These are phyloP conservation scores for Pecten maximus DNA, from an alignment of 2,888 invertebrate species.

Conservation along the genomic window DNA sequence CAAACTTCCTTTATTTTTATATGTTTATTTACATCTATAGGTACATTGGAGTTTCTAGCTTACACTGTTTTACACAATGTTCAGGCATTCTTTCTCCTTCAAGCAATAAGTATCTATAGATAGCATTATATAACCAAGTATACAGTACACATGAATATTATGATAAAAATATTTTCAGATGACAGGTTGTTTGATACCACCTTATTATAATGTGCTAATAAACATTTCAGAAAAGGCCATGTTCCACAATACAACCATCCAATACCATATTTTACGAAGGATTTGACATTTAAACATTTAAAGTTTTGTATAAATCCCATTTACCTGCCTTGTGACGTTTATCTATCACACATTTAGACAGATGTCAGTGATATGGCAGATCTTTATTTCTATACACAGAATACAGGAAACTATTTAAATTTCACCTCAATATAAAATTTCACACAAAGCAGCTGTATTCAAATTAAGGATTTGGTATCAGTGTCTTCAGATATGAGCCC, in stretches of 20 bases:
- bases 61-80: no score
- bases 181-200: no score
- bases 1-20: neutral
- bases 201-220: no score
- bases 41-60: no score
- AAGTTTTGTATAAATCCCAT: neutral
- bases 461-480: neutral
- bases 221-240: no score
- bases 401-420: neutral
- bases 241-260: no score
- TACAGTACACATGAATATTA: no score
- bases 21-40: neutral
- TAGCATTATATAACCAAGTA: no score
- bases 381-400: neutral
- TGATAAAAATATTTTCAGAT: no score
- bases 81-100: no score
- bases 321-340: neutral
- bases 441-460: neutral
- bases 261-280: neutral
- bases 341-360: neutral
- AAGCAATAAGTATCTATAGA: no score
- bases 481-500: no score
- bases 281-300: neutral
- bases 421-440: neutral
- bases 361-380: neutral